Conservation (phyloP, 2,113 vertebrate genomes). For the Litocranius walleri region DNA sequence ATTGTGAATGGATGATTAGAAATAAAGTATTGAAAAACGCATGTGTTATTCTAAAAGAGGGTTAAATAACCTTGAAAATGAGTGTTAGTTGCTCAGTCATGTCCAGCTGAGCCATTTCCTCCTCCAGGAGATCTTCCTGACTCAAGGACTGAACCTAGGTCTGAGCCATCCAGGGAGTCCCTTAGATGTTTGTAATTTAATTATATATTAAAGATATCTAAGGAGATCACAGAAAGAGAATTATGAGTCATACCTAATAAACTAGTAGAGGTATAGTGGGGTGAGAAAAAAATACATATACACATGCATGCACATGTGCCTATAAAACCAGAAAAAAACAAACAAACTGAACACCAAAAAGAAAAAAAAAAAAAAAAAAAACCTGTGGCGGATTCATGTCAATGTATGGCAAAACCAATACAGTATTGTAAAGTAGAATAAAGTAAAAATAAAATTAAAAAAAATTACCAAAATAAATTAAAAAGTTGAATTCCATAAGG, state of each 20-base stretch:
- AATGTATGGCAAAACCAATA: too few species aligned
- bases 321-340: not conserved
- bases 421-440: too few species aligned
- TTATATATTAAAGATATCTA: not conserved
- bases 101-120: not conserved
- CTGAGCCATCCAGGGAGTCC: not conserved
- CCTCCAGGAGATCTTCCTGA: not conserved
- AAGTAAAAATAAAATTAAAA: too few species aligned
- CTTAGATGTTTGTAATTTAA: not conserved
- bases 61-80: not conserved
- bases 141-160: not conserved
- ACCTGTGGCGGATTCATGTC: too few species aligned
- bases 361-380: not conserved
- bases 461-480: not conserved
- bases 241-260: not conserved
- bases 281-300: not conserved
- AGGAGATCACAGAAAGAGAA: not conserved
- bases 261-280: not conserved
- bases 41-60: not conserved
- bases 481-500: not conserved
- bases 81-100: not conserved
- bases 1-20: not conserved
- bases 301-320: not conserved
- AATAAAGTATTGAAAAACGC: not conserved
- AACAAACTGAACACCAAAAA: not conserved